Percentiles rank a stretch among this genome's conserved stretches.
phyloP scores from a whole-genome alignment of 2,113 vertebrate genomes.

The Tautogolabrus adspersus region DNA sequence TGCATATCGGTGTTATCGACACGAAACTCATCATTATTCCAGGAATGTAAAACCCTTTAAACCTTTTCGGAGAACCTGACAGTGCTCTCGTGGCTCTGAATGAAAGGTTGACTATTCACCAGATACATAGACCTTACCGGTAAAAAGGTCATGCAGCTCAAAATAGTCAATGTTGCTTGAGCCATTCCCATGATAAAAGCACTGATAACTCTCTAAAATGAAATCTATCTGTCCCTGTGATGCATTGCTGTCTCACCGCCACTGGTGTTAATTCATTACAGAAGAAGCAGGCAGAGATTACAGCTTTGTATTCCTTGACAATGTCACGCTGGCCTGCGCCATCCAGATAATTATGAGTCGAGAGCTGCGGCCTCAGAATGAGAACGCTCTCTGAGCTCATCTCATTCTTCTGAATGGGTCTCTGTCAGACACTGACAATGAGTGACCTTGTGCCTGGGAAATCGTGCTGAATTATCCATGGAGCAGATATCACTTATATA shows the following conservation, averaged over 20 bases:
- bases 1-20: neutral
- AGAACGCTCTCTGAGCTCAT: conserved; percentile 75
- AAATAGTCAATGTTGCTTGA: conserved; percentile 64
- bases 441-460: conserved; percentile 80
- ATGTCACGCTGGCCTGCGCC: conserved; percentile 74
- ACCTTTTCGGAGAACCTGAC: conserved; percentile 29
- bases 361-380: conserved; percentile 73
- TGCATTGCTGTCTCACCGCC: conserved; percentile 65
- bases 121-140: conserved; percentile 49
- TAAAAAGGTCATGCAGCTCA: conserved; percentile 70
- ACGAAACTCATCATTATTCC: conserved; percentile 48
- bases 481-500: conserved; percentile 79
- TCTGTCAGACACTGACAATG: conserved; percentile 78
- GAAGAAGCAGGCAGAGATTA: conserved; percentile 72
- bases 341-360: conserved; percentile 78
- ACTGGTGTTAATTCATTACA: conserved; percentile 77
- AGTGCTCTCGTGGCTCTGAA: conserved; percentile 41
- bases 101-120: conserved; percentile 65
- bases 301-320: conserved; percentile 78
- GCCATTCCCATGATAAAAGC: conserved; percentile 62
- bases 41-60: conserved; percentile 32
- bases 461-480: conserved; percentile 77
- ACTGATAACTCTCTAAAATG: conserved; percentile 70
- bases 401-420: conserved; percentile 77
- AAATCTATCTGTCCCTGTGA: conserved; percentile 69